Percentiles rank a stretch among this genome's conserved stretches.
Conservation (phyloP, 1,140 invertebrate species). For the Hermatobates lingyangjiaoensis region DNA sequence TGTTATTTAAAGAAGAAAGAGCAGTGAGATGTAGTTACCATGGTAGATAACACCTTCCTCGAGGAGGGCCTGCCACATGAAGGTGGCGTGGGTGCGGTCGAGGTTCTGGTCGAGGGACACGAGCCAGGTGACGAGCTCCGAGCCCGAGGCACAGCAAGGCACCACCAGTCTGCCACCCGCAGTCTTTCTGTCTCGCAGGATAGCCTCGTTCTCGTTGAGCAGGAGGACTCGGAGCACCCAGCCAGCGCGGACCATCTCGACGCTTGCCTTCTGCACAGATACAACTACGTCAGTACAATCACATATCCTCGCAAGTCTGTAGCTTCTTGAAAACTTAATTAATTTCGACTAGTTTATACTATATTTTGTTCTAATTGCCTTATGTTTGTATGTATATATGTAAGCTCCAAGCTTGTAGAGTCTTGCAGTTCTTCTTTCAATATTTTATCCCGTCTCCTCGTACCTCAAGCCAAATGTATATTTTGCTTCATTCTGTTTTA, state of each 20-base stretch:
- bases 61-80: conserved; percentile 68
- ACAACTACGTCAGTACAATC: no score
- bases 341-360: no score
- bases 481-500: no score
- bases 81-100: conserved; percentile 51
- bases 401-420: no score
- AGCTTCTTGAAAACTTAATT: no score
- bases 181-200: conserved; percentile 40
- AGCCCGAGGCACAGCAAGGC: conserved; percentile 35
- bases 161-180: conserved; percentile 30
- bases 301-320: no score
- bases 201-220: conserved; percentile 32
- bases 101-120: conserved; percentile 29
- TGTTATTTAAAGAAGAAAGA: no score
- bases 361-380: no score
- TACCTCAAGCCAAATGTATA: no score
- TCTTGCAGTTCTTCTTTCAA: no score
- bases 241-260: conserved; percentile 41
- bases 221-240: conserved; percentile 49
- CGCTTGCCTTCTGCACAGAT: conserved; percentile 38
- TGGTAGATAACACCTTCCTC: conserved; percentile 63
- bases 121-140: conserved; percentile 65
- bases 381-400: no score
- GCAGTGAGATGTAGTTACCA: conserved; percentile 44
- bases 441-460: no score